Evolutionary conservation across 2,888 invertebrate species (phyloP).

Genomic region (Gryllus longicercus): DNA sequence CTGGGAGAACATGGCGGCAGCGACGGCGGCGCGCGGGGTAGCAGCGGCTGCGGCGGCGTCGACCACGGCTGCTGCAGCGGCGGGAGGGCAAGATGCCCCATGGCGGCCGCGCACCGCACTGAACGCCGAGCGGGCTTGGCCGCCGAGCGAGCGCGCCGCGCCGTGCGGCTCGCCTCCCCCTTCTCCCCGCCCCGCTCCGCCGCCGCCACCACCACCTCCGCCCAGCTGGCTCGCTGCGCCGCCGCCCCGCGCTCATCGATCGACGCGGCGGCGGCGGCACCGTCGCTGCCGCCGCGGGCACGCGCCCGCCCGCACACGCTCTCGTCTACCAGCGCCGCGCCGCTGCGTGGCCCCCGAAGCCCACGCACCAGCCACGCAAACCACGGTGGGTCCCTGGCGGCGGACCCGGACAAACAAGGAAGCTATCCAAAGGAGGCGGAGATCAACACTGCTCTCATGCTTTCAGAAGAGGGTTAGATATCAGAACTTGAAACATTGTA

Average conservation of each 20-base stretch:
- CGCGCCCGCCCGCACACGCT: neutral
- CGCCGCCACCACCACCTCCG: neutral
- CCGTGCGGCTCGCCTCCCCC: neutral
- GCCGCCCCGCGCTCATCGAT: neutral
- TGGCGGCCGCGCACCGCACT: constrained; percentile 23
- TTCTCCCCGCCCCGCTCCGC: neutral
- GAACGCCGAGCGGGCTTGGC: constrained; percentile 18
- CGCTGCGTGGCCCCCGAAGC: neutral
- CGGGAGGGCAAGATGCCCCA: constrained; percentile 32
- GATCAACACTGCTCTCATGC: too few relatives aligned
- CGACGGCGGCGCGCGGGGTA: constrained; percentile 45
- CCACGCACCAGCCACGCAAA: neutral
- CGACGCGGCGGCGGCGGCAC: neutral
- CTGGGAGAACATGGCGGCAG: constrained; percentile 54
- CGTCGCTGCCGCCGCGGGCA: neutral
- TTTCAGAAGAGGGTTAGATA: too few relatives aligned
- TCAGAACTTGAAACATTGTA: too few relatives aligned
- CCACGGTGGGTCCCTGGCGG: neutral
- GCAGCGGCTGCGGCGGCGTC: constrained; percentile 34
- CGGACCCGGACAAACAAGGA: neutral
- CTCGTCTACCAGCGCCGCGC: neutral
- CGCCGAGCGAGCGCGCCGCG: constrained; percentile 21
- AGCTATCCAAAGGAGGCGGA: too few relatives aligned
- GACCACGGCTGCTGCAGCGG: constrained; percentile 29
- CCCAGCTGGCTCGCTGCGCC: neutral